Evolutionary conservation across 2,888 invertebrate genomes (phyloP), one percentile per base, ranked within the genome.

Genomic region (Horisme vitalbata): DNA sequence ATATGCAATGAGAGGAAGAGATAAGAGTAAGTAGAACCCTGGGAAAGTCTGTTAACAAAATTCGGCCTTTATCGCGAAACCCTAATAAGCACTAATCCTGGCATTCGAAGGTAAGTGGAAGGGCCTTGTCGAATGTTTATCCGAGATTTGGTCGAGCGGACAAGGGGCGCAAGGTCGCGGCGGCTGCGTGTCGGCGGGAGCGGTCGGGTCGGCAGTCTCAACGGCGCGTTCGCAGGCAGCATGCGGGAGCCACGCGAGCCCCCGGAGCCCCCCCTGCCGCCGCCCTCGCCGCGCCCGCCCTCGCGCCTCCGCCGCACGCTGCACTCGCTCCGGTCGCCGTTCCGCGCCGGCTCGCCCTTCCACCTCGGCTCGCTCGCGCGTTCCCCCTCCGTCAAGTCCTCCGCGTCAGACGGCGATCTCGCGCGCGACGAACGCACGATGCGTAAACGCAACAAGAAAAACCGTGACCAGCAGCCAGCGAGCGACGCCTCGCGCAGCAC

Each of bases 311-410:
- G 83, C 57, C 87, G 85, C 63, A 87, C 87, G 65, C 79, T 90
- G 62, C 82, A 81, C 72, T 71, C 89, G 75, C 79, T 90, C 45
- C 83, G 89, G 62, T 77, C 87, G 59, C 87, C 90, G 71, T 89
- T 90, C 79, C 87, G 88, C 66, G 78, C 82, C 76, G 81, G 79
- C 63, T 86, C 90, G 81, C 85, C 87, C 82, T 89, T 89, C 84
- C 87, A 89, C 79, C 78, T 89, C 73, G 84, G 81, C 61, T 72
- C 87, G 73, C 71, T 81, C 75, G 83, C 81, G 74, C 87, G 86
- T 65, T 69, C 81, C 68, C 79, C 81, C 63, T 85, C 85, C 64
- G 71, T 68, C 54, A 86, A 83, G 63, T 83, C 85, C 62, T 80
- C 79, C 67, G 86, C 76, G 67, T 89, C 89, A 78, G 90, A 90